These are phyloP conservation scores for Hirundichthys speculiger DNA, from an alignment of 2,113 vertebrate genomes.

Conservation along the genomic window DNA sequence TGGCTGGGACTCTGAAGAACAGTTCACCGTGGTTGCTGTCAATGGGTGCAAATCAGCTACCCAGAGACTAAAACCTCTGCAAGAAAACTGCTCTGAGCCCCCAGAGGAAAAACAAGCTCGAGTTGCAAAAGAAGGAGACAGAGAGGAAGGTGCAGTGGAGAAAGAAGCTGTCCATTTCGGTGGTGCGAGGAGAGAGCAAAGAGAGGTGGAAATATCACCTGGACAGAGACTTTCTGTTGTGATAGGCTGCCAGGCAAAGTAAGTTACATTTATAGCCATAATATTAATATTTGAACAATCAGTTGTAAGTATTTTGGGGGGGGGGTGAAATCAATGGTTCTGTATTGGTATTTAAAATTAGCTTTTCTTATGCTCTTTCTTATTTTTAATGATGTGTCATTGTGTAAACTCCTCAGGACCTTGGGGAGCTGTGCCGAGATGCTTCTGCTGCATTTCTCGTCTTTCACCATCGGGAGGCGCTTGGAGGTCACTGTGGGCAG, in stretches of 20 bases:
- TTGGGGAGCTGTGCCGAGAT: conserved; percentile 88
- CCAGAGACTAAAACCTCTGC: not conserved
- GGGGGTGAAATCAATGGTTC: too few relatives aligned
- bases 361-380: not conserved
- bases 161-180: not conserved
- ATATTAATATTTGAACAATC: too few relatives aligned
- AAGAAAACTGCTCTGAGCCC: conserved; percentile 6
- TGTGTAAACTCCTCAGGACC: conserved; percentile 73
- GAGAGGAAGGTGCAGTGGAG: not conserved
- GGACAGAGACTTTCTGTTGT: conserved; percentile 77
- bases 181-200: conserved; percentile 33
- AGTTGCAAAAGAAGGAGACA: not conserved
- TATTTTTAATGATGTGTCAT: too few relatives aligned
- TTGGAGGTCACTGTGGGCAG: conserved; percentile 84
- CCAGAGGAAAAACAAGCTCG: conserved; percentile 13
- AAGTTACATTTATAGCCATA: conserved; percentile 24
- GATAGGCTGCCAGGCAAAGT: conserved; percentile 83
- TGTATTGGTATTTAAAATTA: too few relatives aligned
- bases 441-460: conserved; percentile 88
- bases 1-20: conserved; percentile 89
- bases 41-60: not conserved
- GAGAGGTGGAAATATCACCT: conserved; percentile 76
- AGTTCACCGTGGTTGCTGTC: conserved; percentile 78
- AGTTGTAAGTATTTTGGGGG: too few relatives aligned
- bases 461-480: conserved; percentile 86